phyloP scores from a whole-genome alignment of 2,888 invertebrate species.

The Hymenopus coronatus region DNA sequence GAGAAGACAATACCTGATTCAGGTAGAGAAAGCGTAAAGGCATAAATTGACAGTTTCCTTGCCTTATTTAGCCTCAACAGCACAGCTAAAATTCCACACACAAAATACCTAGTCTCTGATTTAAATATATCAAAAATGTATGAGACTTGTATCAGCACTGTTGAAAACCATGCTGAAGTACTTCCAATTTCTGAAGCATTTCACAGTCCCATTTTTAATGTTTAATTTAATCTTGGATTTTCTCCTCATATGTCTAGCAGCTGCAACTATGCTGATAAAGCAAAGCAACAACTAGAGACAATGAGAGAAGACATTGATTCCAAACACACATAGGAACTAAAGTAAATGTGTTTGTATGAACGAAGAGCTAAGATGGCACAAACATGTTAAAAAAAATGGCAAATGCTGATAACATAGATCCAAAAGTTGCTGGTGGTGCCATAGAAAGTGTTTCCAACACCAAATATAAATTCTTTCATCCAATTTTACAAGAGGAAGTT shows the following conservation, averaged over 20 bases:
- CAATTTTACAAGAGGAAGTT: slow-evolving; percentile 1
- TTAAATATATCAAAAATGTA: slow-evolving; percentile 11
- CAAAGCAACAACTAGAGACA: neutral
- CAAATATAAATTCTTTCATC: neutral
- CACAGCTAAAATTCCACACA: too few relatives aligned
- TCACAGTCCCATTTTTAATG: neutral
- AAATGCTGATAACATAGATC: slow-evolving; percentile 1
- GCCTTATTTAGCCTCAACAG: neutral
- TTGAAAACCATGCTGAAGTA: neutral
- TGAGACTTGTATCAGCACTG: neutral
- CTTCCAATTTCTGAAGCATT: neutral
- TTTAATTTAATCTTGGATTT: neutral
- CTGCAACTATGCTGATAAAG: neutral
- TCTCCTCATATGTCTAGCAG: neutral
- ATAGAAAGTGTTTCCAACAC: neutral
- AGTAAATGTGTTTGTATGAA: neutral
- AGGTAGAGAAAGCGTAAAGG: neutral
- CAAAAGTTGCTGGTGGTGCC: neutral
- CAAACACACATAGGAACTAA: neutral
- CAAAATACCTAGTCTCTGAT: neutral
- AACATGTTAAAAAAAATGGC: neutral
- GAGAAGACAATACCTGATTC: neutral
- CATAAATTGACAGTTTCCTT: neutral
- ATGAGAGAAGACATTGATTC: neutral
- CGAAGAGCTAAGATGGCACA: slow-evolving; percentile 5